phyloP scores from a whole-genome alignment of 2,113 vertebrate species.

The Zosterops hypoxanthus region DNA sequence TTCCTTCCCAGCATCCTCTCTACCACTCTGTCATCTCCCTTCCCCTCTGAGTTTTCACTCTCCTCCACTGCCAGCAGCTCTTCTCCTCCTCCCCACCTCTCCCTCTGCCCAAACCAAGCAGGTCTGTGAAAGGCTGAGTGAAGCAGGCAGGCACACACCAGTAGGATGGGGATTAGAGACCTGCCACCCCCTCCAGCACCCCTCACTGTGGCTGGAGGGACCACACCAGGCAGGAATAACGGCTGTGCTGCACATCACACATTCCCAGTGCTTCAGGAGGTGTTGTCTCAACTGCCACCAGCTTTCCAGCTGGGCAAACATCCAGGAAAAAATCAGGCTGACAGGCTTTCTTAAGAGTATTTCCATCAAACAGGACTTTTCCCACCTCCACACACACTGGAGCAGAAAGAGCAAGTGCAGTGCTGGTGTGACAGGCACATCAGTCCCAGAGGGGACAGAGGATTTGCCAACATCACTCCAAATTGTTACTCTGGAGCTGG shows the following conservation, averaged over 20 bases:
- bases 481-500: background rate
- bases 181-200: background rate
- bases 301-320: background rate
- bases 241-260: background rate
- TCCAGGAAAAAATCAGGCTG: background rate
- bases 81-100: background rate
- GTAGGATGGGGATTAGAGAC: background rate
- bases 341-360: slow-evolving; percentile 5
- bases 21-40: background rate
- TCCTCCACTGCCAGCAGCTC: background rate
- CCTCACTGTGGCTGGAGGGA: background rate
- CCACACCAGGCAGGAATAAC: background rate
- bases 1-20: background rate
- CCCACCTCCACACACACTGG: accelerated
- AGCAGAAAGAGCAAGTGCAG: accelerated
- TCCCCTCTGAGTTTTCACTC: background rate
- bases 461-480: background rate
- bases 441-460: background rate
- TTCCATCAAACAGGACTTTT: background rate
- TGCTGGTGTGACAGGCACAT: background rate
- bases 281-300: background rate
- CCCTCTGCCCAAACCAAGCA: background rate
- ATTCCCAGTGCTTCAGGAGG: background rate
- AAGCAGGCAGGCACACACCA: background rate
- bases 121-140: background rate